These are phyloP conservation scores for Drosophila pruinosa DNA, from an alignment of 1,140 invertebrate species.

Conservation along the genomic window DNA sequence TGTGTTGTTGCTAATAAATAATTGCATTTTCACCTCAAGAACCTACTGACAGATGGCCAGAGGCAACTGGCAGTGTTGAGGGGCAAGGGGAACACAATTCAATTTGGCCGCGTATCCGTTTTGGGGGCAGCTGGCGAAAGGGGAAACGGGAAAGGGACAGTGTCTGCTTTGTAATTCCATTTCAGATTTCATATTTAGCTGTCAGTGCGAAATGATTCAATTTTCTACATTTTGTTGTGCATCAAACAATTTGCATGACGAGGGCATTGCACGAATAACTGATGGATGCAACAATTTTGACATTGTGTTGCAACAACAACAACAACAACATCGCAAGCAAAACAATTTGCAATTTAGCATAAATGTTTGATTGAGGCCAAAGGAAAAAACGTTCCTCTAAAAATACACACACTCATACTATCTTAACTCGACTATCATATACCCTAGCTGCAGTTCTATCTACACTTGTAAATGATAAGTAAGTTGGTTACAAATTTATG, in stretches of 20 bases:
- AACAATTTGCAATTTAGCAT: neutral
- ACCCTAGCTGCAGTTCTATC: too few relatives aligned
- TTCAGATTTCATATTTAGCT: constrained; percentile 77
- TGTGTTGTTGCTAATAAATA: constrained; percentile 74
- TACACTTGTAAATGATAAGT: too few relatives aligned
- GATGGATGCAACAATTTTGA: constrained; percentile 9
- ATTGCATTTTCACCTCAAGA: constrained; percentile 80
- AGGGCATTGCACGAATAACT: constrained; percentile 16
- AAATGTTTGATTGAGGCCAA: constrained; percentile 2
- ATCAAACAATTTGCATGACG: constrained; percentile 53
- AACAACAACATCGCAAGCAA: neutral
- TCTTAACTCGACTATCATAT: too few relatives aligned
- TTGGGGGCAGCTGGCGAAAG: constrained; percentile 31
- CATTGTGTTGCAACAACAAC: neutral
- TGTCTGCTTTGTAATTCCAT: constrained; percentile 62
- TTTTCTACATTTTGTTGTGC: constrained; percentile 65
- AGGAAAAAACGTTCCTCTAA: neutral
- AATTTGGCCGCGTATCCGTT: constrained; percentile 75
- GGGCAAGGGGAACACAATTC: constrained; percentile 60
- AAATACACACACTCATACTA: too few relatives aligned
- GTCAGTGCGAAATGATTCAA: constrained; percentile 77
- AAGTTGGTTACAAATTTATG: too few relatives aligned
- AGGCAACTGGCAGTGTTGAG: neutral
- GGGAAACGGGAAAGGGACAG: neutral
- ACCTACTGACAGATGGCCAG: constrained; percentile 67